These are phyloP conservation scores for Mobula birostris DNA, from an alignment of 2,113 vertebrate genomes.

Conservation along the genomic window DNA sequence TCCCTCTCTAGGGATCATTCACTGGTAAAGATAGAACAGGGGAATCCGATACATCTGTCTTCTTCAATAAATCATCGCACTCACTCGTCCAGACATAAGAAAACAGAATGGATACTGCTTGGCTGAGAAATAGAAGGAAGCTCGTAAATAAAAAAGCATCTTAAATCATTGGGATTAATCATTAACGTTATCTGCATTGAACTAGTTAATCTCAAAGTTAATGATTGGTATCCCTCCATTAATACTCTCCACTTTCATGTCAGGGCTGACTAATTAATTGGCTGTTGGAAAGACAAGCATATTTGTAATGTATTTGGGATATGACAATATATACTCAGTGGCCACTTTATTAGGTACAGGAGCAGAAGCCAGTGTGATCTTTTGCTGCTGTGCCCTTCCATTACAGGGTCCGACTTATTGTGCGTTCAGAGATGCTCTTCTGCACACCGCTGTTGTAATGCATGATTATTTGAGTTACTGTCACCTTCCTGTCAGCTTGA, in stretches of 20 bases:
- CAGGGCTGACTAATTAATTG: neutral
- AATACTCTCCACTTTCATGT: neutral
- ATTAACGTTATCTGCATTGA: neutral
- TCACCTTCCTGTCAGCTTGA: too few species aligned
- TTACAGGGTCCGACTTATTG: too few species aligned
- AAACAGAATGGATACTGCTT: neutral
- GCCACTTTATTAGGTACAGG: too few species aligned
- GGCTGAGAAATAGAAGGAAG: neutral
- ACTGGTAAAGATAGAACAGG: neutral
- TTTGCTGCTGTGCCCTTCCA: too few species aligned
- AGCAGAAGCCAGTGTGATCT: too few species aligned
- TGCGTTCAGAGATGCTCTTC: too few species aligned
- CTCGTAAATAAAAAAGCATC: neutral
- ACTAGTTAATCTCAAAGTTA: neutral
- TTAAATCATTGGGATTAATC: neutral
- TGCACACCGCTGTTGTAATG: too few species aligned
- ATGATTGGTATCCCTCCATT: neutral
- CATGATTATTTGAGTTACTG: too few species aligned
- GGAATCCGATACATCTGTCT: neutral
- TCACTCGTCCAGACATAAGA: too few species aligned
- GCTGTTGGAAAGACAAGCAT: too few species aligned
- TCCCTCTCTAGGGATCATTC: neutral
- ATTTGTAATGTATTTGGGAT: too few species aligned
- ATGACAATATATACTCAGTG: too few species aligned
- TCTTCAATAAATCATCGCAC: constrained; percentile 9